Base-by-base conservation (phyloP, 2,797 vertebrate species). In the Synanceia verrucosa region DNA sequence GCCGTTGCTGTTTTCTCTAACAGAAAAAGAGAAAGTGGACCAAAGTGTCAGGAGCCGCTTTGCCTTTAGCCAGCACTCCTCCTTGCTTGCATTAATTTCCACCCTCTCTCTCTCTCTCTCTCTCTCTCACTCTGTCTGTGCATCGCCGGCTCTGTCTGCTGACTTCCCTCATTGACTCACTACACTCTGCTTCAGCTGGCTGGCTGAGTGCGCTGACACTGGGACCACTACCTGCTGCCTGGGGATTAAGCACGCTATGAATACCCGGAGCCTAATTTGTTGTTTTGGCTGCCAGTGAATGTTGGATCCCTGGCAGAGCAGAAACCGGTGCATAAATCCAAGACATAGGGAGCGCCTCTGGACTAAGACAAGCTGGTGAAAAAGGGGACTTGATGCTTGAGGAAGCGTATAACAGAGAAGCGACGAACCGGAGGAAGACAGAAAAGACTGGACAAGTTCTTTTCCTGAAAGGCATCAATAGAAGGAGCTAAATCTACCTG, bases 151-250 rank as follows among this genome's bases (percentile, higher is more conserved):
- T 76, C 71, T 75, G 79, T 81, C 76, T 52, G 57, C 73, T 71
- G 77, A 82, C 86, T 85, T 84, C 78, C 74, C 79, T 82, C 76
- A 76, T 74, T 83, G 87, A 73, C 77, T 85, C 77, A 61, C 67
- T 84, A 73, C 73, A 72, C 59, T 69, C 68, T 47, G 70, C 86
- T 73, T 76, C 72, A 43, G 81, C 81, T 57, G 87, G 75, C 70
- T 72, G 71, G 66, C 77, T 62, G 88, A 80, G 87, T 57, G 73
- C 76, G 43, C 79, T 91, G 89, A 93, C 90, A 89, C 84, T 13
- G 78, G 84, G 89, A 92, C 86, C 84, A 56, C 84, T 90, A 92
- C 91, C 91, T 91, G 91, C 90, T 90, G 90, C 88, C 89, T 70
- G 73, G 86, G 90, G 89, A 88, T 89, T 90, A 87, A 82, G 71